These are phyloP conservation scores for Polypedilum pembai DNA, from an alignment of 1,140 invertebrate species.

Conservation along the genomic window DNA sequence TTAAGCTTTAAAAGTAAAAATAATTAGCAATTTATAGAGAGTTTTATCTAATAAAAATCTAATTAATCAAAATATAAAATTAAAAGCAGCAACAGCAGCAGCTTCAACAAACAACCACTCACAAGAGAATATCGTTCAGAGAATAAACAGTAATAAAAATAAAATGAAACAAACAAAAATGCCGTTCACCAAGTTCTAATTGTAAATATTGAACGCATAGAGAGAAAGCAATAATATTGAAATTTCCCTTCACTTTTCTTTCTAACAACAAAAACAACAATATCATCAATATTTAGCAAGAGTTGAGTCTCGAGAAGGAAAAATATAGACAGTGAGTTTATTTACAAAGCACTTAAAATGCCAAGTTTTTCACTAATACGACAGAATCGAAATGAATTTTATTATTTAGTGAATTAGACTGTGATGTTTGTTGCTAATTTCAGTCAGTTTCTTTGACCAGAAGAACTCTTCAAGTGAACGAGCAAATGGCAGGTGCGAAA, in stretches of 20 bases:
- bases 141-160: slow-evolving; percentile 15
- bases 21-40: background rate
- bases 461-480: background rate
- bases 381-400: background rate
- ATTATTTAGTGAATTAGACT: background rate
- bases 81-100: background rate
- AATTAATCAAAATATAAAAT: background rate
- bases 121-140: background rate
- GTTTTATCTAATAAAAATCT: background rate
- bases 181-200: slow-evolving; percentile 9
- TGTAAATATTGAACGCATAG: slow-evolving; percentile 18
- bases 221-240: slow-evolving; percentile 3
- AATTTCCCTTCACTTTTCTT: slow-evolving; percentile 12
- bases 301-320: background rate
- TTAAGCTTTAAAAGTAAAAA: background rate
- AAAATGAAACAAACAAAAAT: slow-evolving; percentile 2
- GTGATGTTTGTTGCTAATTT: background rate
- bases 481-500: background rate
- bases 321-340: slow-evolving; percentile 31
- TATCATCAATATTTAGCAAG: background rate
- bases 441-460: background rate
- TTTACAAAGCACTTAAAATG: slow-evolving; percentile 39
- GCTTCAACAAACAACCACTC: background rate
- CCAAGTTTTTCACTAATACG: slow-evolving; percentile 36
- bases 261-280: background rate